Conservation (phyloP, 1,140 invertebrate species). For the Brachionus koreanus region DNA sequence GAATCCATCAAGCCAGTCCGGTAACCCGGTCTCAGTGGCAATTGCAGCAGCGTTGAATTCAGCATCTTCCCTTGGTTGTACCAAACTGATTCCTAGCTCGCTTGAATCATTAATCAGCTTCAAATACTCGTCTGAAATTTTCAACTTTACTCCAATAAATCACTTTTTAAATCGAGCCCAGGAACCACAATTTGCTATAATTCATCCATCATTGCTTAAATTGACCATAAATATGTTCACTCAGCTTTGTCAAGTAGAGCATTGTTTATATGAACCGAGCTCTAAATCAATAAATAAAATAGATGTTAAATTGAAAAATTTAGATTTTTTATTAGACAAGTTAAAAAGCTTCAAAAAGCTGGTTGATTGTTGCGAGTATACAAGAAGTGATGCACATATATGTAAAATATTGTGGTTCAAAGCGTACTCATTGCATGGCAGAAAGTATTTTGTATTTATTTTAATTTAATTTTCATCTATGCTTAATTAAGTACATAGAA, state of each 20-base stretch:
- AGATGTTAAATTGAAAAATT: neutral
- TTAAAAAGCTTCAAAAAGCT: neutral
- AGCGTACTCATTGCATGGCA: constrained; percentile 16
- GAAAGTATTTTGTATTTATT: neutral
- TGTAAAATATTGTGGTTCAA: constrained; percentile 18
- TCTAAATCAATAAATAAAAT: neutral
- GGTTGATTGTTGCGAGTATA: neutral
- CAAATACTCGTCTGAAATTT: constrained; percentile 29
- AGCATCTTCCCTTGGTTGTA: neutral
- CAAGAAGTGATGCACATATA: constrained; percentile 30
- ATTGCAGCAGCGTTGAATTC: constrained; percentile 39
- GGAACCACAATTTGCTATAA: neutral
- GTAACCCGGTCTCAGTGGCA: neutral
- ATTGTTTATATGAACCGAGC: constrained; percentile 14
- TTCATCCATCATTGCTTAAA: constrained; percentile 24
- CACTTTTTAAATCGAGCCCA: constrained; percentile 8
- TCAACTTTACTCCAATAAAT: constrained; percentile 17
- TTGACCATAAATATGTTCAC: constrained; percentile 3
- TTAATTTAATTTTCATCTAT: too few relatives aligned
- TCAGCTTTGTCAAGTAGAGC: constrained; percentile 40
- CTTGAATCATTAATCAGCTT: constrained; percentile 14
- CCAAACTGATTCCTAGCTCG: neutral
- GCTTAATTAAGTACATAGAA: too few relatives aligned
- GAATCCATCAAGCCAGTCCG: neutral
- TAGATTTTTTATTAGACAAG: constrained; percentile 2